A percentile compares a stretch with the other conserved stretches of the same genome.
Evolutionary conservation across 2,888 invertebrate species (phyloP).

Genomic region (Steromphala cineraria): DNA sequence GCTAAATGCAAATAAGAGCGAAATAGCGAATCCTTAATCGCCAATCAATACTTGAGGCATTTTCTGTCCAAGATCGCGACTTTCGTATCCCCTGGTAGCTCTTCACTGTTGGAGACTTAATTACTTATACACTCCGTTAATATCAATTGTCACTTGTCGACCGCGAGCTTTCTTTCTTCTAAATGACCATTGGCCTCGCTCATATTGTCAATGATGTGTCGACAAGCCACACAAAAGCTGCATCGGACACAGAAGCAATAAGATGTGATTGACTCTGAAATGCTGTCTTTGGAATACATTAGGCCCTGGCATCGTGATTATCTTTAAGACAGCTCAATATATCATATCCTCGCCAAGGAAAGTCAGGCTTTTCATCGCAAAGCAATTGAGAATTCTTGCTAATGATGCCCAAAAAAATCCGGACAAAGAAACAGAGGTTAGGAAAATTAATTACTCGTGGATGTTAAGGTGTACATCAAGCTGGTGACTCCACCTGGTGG

Average conservation of each 20-base stretch:
- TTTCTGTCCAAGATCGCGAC: not conserved
- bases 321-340: constrained; percentile 10
- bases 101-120: constrained; percentile 10
- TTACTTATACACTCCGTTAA: constrained; percentile 17
- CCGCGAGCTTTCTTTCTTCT: not conserved
- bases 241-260: constrained; percentile 9
- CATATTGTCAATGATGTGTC: constrained; percentile 4
- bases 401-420: not conserved
- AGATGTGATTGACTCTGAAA: not conserved
- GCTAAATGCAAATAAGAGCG: constrained; percentile 7
- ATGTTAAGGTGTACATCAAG: constrained; percentile 1
- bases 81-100: not conserved
- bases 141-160: constrained; percentile 20
- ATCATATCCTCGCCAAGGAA: not conserved
- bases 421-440: constrained; percentile 16
- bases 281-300: not conserved
- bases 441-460: constrained; percentile 5
- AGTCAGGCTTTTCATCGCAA: not conserved
- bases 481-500: constrained; percentile 15
- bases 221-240: constrained; percentile 2
- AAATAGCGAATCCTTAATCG: not conserved
- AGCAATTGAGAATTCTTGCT: not conserved
- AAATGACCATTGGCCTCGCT: not conserved
- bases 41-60: constrained; percentile 3
- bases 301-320: not conserved